Base-by-base conservation (phyloP, 2,113 vertebrate genomes). In the Galeopterus variegatus region DNA sequence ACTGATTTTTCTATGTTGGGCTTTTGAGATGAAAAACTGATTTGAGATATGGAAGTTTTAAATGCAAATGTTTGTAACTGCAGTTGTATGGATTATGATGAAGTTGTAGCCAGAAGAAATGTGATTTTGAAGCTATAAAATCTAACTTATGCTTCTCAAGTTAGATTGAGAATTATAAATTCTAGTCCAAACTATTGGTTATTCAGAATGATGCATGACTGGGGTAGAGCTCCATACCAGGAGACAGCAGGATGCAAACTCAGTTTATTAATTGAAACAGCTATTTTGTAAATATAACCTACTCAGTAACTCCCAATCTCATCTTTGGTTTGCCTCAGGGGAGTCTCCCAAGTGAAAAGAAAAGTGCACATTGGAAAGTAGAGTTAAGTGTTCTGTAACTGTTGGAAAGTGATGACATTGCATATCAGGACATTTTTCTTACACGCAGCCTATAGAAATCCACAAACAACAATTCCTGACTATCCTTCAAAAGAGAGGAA, bases 271-370 rank as follows among this genome's bases (percentile, higher is more conserved):
- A 45, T 28, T 88, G 60, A 92, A 73, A 76, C 26, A 76, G 10
- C n/a, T 93, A 28, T 89, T 95, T 95, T 81, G 24, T 82, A 54
- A 92, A 28, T 62, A 83, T 36, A 96, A 72, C 45, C 84, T 90
- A 6, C 41, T 19, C 8, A 50, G 50, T 58, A 91, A 90, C 4
- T 90, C 58, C 70, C 33, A 90, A 23, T 4, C 2, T 87, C 69
- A 45, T 67, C 45, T 92, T 8, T 69, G 23, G 41, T 93, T 93
- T 94, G 36, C 24, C 88, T 21, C 67, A 88, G 8, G 3, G 41
- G 1, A 65, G 8, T 88, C 58, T 75, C 36, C 33, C 4, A 77
- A 75, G 8, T 33, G 4, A 28, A 76, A 93, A 77, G 58, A 56
- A 88, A 91, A 69, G 7, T 54, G 5, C n/a, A 8, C 6, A 1